Percentiles rank a stretch among this genome's conserved stretches.
Conservation (phyloP, 2,113 vertebrate genomes). For the Procapra przewalskii region DNA sequence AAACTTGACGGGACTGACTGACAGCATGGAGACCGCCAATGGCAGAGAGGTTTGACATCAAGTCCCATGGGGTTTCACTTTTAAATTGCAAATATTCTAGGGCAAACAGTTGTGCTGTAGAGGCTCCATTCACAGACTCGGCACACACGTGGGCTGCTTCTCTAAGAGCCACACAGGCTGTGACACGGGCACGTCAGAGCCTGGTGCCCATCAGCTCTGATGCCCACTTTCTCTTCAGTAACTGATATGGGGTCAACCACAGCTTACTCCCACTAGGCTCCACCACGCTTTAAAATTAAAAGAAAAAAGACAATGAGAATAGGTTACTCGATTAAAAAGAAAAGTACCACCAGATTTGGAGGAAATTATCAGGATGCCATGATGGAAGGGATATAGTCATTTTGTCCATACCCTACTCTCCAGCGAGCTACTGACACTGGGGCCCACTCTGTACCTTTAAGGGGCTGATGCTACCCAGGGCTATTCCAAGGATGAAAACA, state of each 20-base stretch:
- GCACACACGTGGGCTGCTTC: not conserved
- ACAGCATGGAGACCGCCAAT: not conserved
- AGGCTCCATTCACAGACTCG: not conserved
- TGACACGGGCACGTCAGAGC: accelerated
- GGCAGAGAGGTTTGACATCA: not conserved
- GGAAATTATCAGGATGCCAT: not conserved
- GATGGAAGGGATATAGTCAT: not conserved
- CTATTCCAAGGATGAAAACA: not conserved
- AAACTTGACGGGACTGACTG: not conserved
- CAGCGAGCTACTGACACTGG: not conserved
- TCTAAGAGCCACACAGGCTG: not conserved
- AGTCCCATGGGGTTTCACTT: not conserved
- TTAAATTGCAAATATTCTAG: not conserved
- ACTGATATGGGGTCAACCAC: not conserved
- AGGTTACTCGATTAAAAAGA: not conserved
- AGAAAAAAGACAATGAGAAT: not conserved
- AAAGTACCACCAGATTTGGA: not conserved
- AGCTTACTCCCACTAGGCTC: not conserved
- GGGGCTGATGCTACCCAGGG: not conserved
- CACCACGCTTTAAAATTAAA: not conserved
- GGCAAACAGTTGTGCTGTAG: not conserved
- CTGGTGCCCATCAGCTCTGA: not conserved
- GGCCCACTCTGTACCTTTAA: not conserved
- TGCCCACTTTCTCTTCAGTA: not conserved
- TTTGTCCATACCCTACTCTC: no score